Percentiles rank a stretch among this genome's conserved stretches.
Evolutionary conservation across 2,888 invertebrate species (phyloP).

Genomic region (Phrixothrix hirtus): DNA sequence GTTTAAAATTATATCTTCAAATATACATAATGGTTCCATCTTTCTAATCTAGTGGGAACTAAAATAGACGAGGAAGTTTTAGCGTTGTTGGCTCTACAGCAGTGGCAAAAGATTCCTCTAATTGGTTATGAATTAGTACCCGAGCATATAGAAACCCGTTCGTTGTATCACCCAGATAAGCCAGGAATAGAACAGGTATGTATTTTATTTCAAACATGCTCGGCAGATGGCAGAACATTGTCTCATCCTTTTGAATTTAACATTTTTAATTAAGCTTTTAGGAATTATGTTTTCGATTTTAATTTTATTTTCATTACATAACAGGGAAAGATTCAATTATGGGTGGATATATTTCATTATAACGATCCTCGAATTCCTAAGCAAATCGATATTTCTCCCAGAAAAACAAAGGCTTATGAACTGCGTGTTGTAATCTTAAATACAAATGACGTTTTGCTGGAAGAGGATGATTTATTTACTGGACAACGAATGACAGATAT

Average conservation of each 20-base stretch:
- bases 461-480: conserved; percentile 70
- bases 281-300: too few species aligned
- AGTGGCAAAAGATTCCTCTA: conserved; percentile 75
- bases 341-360: conserved; percentile 84
- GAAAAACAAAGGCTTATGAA: conserved; percentile 69
- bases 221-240: too few species aligned
- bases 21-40: too few species aligned
- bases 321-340: conserved; percentile 87
- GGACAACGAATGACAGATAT: conserved; percentile 79
- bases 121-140: conserved; percentile 81
- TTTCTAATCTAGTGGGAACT: not conserved
- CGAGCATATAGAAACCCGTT: conserved; percentile 89
- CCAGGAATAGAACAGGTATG: conserved; percentile 74
- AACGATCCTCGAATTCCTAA: conserved; percentile 64
- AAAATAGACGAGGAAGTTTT: conserved; percentile 66
- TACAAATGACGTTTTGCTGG: conserved; percentile 65
- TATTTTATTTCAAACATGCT: too few species aligned
- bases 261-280: too few species aligned
- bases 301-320: too few species aligned
- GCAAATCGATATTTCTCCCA: conserved; percentile 76
- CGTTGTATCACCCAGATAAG: conserved; percentile 72
- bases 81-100: conserved; percentile 73
- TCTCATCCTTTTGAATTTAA: too few species aligned
- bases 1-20: too few species aligned
- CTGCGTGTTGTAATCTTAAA: conserved; percentile 71